Percentiles rank a stretch among this genome's conserved stretches.
These are phyloP conservation scores for Aricia artaxerxes DNA, from an alignment of 2,888 invertebrate genomes.

Conservation along the genomic window DNA sequence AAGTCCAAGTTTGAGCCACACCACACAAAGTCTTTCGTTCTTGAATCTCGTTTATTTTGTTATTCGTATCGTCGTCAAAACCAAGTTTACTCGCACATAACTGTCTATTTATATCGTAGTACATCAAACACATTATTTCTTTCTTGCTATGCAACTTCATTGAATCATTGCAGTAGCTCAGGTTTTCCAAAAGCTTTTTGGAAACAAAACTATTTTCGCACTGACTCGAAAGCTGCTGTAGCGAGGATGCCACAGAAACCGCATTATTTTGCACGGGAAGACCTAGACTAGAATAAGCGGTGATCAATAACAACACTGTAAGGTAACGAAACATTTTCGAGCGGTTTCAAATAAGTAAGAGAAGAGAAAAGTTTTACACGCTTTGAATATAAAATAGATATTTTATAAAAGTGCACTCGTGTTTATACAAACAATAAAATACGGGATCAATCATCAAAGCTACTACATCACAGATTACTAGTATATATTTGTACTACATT, in stretches of 20 bases:
- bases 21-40: slow-evolving; percentile 54
- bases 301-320: slow-evolving; percentile 56
- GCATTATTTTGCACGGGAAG: slow-evolving; percentile 46
- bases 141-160: slow-evolving; percentile 48
- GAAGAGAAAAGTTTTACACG: not conserved
- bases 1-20: slow-evolving; percentile 55
- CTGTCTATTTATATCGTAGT: slow-evolving; percentile 65
- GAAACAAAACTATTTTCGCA: slow-evolving; percentile 59
- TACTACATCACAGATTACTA: not conserved
- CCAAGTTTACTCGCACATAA: slow-evolving; percentile 53
- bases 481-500: no score
- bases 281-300: slow-evolving; percentile 58
- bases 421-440: not conserved
- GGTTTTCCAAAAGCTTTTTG: slow-evolving; percentile 51
- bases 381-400: not conserved
- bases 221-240: slow-evolving; percentile 48
- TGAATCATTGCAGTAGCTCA: slow-evolving; percentile 52
- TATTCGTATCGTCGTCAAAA: slow-evolving; percentile 48
- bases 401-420: slow-evolving; percentile 1
- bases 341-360: not conserved
- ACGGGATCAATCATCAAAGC: not conserved
- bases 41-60: slow-evolving; percentile 50
- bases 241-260: slow-evolving; percentile 40
- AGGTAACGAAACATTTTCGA: slow-evolving; percentile 56
- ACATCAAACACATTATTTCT: slow-evolving; percentile 63